These are phyloP conservation scores for Metaphire vulgaris DNA, from an alignment of 1,140 invertebrate species.

Conservation along the genomic window DNA sequence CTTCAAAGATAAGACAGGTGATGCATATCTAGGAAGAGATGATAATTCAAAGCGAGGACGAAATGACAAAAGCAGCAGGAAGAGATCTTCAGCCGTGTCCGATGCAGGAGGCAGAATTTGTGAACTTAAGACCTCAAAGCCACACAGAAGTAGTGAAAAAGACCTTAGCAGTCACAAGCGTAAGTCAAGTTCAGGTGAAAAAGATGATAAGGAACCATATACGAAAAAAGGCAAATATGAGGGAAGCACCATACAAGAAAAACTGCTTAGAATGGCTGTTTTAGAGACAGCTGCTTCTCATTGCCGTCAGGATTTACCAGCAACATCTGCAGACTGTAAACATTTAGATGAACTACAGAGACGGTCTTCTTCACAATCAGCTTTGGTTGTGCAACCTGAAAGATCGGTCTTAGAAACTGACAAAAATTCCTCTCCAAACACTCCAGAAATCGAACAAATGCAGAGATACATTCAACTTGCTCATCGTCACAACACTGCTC, in stretches of 20 bases:
- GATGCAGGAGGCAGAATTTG: background rate
- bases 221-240: background rate
- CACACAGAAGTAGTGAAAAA: background rate
- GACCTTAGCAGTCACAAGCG: background rate
- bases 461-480: background rate
- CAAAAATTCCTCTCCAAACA: background rate
- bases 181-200: background rate
- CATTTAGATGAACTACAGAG: background rate
- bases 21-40: background rate
- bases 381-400: background rate
- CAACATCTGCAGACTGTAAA: background rate
- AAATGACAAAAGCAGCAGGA: background rate
- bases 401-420: background rate
- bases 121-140: background rate
- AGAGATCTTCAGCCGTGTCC: background rate
- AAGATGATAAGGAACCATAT: background rate
- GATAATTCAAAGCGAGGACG: too few relatives aligned
- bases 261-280: background rate
- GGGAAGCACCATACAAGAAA: background rate
- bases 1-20: background rate
- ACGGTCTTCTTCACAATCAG: too few relatives aligned
- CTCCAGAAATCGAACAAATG: background rate
- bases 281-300: background rate
- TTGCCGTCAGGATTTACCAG: background rate
- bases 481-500: background rate